phyloP scores from a whole-genome alignment of 2,797 vertebrate species.

The Margarornis squamiger region DNA sequence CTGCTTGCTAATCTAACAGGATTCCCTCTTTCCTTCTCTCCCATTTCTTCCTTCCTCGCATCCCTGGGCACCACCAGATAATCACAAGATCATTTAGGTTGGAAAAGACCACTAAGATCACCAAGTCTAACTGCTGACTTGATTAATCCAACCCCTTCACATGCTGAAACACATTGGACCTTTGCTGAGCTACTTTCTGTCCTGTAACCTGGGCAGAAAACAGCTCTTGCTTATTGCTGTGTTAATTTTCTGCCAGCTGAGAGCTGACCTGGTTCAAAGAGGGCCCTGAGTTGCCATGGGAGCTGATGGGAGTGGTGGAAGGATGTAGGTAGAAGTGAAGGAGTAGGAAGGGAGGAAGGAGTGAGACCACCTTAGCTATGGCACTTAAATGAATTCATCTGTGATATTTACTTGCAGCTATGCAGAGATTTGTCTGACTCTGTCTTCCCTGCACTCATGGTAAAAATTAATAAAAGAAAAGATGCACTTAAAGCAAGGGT shows the following conservation, averaged over 20 bases:
- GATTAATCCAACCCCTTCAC: not conserved
- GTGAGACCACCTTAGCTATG: not conserved
- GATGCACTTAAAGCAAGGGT: conserved; percentile 10
- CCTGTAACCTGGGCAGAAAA: not conserved
- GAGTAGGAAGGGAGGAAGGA: not conserved
- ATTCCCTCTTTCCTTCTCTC: not conserved
- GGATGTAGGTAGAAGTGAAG: not conserved
- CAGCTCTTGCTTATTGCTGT: not conserved
- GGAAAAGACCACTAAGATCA: not conserved
- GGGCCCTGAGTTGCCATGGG: not conserved
- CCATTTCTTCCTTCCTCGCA: not conserved
- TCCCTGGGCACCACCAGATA: not conserved
- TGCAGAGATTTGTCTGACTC: not conserved
- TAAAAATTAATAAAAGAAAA: conserved; percentile 42
- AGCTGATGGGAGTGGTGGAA: not conserved
- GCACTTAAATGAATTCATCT: not conserved
- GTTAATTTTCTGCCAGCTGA: not conserved
- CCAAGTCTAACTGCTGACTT: not conserved
- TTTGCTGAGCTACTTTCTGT: not conserved
- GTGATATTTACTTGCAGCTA: not conserved
- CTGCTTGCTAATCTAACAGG: not conserved
- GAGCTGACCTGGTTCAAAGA: not conserved
- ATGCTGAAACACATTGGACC: rapidly evolving
- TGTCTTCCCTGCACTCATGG: not conserved
- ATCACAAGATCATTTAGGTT: not conserved